Evolutionary conservation across 2,113 vertebrate genomes (phyloP), one percentile per base, ranked within the genome.

Genomic region (Oostethus manadensis): DNA sequence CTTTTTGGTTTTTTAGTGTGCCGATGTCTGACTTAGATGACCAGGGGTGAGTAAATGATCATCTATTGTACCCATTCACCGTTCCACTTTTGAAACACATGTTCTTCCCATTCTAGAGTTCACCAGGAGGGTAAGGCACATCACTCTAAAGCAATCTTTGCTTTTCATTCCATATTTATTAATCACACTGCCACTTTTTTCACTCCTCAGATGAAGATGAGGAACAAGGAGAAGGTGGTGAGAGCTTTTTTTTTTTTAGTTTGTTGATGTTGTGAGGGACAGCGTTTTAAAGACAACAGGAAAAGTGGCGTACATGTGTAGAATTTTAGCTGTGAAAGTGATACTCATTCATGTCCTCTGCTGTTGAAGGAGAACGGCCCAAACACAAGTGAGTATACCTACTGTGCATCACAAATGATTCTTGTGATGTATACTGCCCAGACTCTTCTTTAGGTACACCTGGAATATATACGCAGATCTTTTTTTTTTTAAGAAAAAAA

Each of bases 341-440:
- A 26, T 21, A 50, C 3, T 70, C 9, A 55, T 64, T 64, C 16
- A 38, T 17, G 16, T 57, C 18, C 6, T 14, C 58, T 48, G 14
- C 45, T 68, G 4, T 18, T 68, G 23, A 81, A 81, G 87, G 86
- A 73, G 89, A 89, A 76, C 81, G 88, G 1, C 89, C 89, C 8
- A 86, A 81, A 76, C 86, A 87, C 67, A 91, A 84, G 89, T 89
- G 86, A 51, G 84, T 70, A 21, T n/a, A 20, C 20, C 38, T 40
- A 17, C 11, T 20, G 11, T 2, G 35, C 2, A 63, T 51, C 0
- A 18, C 47, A 40, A 58, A 54, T 33, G 42, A 10, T 18, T 57
- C 13, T 8, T 46, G 17, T 44, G 43, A n/a, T 15, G 10, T 26
- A 8, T 4, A 17, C 5, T 15, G 21, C 6, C 21, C 20, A 22